Conservation (phyloP, 2,888 invertebrate species). For the Drymonia ruficornis region DNA sequence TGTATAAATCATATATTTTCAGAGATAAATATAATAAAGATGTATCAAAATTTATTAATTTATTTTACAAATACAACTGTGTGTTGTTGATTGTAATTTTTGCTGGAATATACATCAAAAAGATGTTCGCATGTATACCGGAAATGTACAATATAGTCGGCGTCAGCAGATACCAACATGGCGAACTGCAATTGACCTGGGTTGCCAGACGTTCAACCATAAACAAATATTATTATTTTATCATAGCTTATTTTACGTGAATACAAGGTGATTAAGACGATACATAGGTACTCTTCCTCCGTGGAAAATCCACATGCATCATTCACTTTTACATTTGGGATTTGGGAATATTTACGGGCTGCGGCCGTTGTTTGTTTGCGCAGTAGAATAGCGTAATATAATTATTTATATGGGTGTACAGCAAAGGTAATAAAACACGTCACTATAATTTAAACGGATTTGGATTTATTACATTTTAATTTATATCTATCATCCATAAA, state of each 20-base stretch:
- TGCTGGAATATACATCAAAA: conserved; percentile 21
- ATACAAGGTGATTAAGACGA: too few relatives aligned
- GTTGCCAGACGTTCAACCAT: conserved; percentile 41
- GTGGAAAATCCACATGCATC: too few relatives aligned
- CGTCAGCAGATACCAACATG: conserved; percentile 79
- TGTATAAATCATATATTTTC: conserved; percentile 5
- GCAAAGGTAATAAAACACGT: too few relatives aligned
- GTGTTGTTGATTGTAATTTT: conserved; percentile 1
- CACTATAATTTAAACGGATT: too few relatives aligned
- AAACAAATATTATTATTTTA: not conserved
- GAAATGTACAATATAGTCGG: conserved; percentile 60
- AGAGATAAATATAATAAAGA: not conserved
- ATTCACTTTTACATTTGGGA: too few relatives aligned
- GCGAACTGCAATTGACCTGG: conserved; percentile 19
- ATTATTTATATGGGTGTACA: too few relatives aligned
- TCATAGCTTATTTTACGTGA: not conserved
- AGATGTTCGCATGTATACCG: conserved; percentile 43
- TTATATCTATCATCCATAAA: too few relatives aligned
- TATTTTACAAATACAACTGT: not conserved
- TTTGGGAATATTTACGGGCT: too few relatives aligned
- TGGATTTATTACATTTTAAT: too few relatives aligned
- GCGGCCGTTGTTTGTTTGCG: too few relatives aligned
- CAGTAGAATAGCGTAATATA: too few relatives aligned
- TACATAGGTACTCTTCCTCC: too few relatives aligned
- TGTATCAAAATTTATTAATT: not conserved